These are phyloP conservation scores for Oryzias woworae DNA, from an alignment of 2,113 vertebrate genomes.

Conservation along the genomic window DNA sequence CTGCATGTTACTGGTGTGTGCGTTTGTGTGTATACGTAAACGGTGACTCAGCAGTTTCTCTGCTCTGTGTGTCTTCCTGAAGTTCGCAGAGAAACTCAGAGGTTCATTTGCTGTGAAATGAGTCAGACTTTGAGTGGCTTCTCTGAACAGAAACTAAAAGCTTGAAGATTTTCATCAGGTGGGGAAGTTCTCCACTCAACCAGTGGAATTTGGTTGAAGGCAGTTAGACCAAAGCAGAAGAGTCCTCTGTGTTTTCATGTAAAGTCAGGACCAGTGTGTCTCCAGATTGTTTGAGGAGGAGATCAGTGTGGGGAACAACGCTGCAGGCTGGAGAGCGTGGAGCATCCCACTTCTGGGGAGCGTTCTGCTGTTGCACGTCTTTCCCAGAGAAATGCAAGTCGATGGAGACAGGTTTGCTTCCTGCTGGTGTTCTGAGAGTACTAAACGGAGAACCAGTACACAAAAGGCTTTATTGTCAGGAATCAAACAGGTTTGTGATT, in stretches of 20 bases:
- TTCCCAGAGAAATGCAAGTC: slow-evolving; percentile 46
- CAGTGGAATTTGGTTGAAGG: no score
- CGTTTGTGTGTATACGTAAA: slow-evolving; percentile 24
- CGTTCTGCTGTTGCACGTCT: slow-evolving; percentile 57
- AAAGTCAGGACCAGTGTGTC: no score
- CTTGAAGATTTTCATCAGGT: no score
- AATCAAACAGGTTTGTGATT: slow-evolving; percentile 36
- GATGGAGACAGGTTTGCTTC: slow-evolving; percentile 24
- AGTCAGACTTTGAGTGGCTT: slow-evolving; percentile 36
- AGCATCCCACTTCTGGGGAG: slow-evolving; percentile 42
- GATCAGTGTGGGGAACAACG: slow-evolving; percentile 64
- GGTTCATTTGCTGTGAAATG: slow-evolving; percentile 55
- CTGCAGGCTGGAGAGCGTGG: slow-evolving; percentile 47
- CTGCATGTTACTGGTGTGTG: no score
- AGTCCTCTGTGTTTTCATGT: no score
- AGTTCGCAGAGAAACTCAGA: slow-evolving; percentile 52
- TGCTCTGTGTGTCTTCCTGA: slow-evolving; percentile 47
- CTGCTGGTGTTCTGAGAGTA: slow-evolving; percentile 10
- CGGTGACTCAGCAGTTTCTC: slow-evolving; percentile 43
- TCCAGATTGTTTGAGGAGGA: no score
- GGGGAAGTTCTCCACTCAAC: no score
- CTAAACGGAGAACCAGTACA: slow-evolving; percentile 36
- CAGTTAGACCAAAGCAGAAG: no score
- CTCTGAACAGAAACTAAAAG: no score
- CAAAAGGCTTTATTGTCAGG: slow-evolving; percentile 42